Conservation (phyloP, 2,797 vertebrate genomes). For the Peromyscus melanophrys region DNA sequence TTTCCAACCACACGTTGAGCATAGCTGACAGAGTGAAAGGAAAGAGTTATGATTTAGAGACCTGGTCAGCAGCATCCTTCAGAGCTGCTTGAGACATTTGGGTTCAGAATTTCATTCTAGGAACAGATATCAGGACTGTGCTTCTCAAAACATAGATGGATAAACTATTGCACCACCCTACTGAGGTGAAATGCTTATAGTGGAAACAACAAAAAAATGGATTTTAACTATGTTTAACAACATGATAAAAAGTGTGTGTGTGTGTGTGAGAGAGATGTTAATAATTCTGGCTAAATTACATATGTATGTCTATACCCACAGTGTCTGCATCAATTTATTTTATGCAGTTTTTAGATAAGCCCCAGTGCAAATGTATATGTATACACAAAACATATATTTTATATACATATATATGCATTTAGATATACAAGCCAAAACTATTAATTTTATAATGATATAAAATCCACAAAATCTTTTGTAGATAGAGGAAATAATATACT, state of each 20-base stretch:
- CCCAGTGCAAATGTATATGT: neutral
- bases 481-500: neutral
- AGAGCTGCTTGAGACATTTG: neutral
- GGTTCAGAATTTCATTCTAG: neutral
- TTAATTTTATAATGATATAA: neutral
- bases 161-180: neutral
- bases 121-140: neutral
- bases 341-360: neutral
- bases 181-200: neutral
- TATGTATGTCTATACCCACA: neutral
- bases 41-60: slow-evolving; percentile 72
- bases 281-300: neutral
- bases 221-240: neutral
- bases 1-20: slow-evolving; percentile 93
- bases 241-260: neutral
- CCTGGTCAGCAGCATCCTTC: neutral
- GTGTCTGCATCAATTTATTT: neutral
- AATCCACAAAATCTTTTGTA: slow-evolving; percentile 16
- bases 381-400: neutral
- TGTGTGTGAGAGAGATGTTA: neutral
- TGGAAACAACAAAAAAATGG: neutral
- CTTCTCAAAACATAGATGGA: neutral
- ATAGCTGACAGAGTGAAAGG: slow-evolving; percentile 89
- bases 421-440: neutral
- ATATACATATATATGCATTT: neutral